A percentile compares a stretch with the other conserved stretches of the same genome.
phyloP scores from a whole-genome alignment of 2,113 vertebrate genomes.

The Lanius ludovicianus region DNA sequence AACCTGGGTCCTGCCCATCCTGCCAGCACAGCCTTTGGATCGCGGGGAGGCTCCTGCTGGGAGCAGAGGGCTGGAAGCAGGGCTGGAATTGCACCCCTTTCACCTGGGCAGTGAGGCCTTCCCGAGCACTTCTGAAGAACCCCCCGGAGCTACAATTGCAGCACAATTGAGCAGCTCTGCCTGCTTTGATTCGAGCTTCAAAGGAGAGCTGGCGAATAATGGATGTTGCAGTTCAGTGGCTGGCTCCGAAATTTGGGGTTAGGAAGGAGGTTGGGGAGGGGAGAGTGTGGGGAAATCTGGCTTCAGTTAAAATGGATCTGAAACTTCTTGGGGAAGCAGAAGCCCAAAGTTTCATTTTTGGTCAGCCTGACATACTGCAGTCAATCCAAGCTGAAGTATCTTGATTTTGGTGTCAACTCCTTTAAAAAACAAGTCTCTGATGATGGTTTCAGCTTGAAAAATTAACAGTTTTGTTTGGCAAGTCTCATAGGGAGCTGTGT shows the following conservation, averaged over 20 bases:
- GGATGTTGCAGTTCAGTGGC: neutral
- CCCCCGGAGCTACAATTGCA: neutral
- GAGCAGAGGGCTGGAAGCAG: neutral
- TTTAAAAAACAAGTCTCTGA: neutral
- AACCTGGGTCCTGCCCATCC: neutral
- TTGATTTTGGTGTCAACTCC: neutral
- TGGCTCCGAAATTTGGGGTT: constrained; percentile 15
- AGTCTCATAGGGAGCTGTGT: neutral
- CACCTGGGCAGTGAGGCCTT: neutral
- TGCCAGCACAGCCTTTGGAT: neutral
- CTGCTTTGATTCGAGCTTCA: constrained; percentile 54
- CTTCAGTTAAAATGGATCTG: neutral
- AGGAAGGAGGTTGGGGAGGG: neutral
- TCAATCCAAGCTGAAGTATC: neutral
- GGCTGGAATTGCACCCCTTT: neutral
- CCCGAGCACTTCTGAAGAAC: neutral
- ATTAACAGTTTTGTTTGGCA: constrained; percentile 22
- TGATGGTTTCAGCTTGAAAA: neutral
- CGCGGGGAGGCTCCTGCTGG: neutral
- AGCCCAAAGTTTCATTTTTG: neutral
- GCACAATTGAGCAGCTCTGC: neutral
- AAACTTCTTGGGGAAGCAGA: constrained; percentile 7
- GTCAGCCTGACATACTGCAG: neutral
- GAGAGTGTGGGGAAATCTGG: constrained; percentile 24
- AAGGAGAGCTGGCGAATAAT: constrained; percentile 21